A percentile compares a stretch with the other conserved stretches of the same genome.
phyloP scores from a whole-genome alignment of 2,888 invertebrate genomes.

The Tetragonisca angustula region DNA sequence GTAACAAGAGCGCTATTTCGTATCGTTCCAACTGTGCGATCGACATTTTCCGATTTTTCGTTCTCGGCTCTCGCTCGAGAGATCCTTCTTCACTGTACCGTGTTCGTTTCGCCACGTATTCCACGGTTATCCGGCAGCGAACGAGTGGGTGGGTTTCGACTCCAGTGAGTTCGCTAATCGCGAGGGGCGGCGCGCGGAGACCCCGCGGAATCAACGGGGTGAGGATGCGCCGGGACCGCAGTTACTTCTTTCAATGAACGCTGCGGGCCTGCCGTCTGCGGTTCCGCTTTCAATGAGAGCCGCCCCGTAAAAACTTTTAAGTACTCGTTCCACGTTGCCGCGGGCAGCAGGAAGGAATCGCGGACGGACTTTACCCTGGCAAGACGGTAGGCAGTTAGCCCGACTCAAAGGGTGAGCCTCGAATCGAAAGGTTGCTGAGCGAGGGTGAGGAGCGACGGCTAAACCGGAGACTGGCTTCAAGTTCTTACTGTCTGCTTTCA shows the following conservation, averaged over 20 bases:
- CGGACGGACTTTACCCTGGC: slow-evolving; percentile 32
- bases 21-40: too few relatives aligned
- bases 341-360: slow-evolving; percentile 47
- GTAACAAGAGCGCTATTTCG: slow-evolving; percentile 18
- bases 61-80: too few relatives aligned
- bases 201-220: slow-evolving; percentile 40
- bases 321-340: slow-evolving; percentile 67
- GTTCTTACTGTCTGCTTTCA: slow-evolving; percentile 60
- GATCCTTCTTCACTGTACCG: background rate
- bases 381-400: slow-evolving; percentile 59
- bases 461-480: slow-evolving; percentile 62
- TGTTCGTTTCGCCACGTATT: slow-evolving; percentile 20
- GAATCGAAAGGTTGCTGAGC: slow-evolving; percentile 20
- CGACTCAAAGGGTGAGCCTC: slow-evolving; percentile 63
- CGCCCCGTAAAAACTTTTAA: slow-evolving; percentile 77
- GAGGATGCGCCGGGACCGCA: slow-evolving; percentile 61
- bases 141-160: background rate
- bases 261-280: slow-evolving; percentile 54
- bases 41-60: too few relatives aligned
- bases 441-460: background rate
- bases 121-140: background rate
- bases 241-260: slow-evolving; percentile 70
- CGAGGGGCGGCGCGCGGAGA: slow-evolving; percentile 44
- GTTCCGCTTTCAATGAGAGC: slow-evolving; percentile 76
- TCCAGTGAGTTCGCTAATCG: slow-evolving; percentile 58